phyloP scores from a whole-genome alignment of 2,797 vertebrate species.

The Arnoldichthys spilopterus region DNA sequence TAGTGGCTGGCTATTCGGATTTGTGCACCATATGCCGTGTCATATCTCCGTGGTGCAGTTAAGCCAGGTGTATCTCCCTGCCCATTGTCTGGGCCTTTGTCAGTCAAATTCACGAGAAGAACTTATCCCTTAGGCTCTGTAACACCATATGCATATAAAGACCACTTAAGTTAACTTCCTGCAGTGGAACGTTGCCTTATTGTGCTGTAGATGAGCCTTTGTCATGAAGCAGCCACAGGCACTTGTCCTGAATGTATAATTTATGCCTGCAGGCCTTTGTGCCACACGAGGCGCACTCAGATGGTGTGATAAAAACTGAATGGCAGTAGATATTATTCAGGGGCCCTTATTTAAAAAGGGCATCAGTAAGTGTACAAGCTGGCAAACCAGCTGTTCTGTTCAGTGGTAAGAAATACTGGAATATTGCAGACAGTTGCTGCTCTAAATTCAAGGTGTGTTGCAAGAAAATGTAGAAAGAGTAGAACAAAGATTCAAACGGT shows the following conservation, averaged over 20 bases:
- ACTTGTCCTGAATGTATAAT: slow-evolving; percentile 56
- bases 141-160: not conserved
- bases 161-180: slow-evolving; percentile 47
- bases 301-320: not conserved
- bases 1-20: not conserved
- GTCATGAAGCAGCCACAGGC: slow-evolving; percentile 40
- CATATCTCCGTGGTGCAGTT: not conserved
- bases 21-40: not conserved
- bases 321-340: not conserved
- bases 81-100: too few relatives aligned
- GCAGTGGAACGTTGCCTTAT: slow-evolving; percentile 30
- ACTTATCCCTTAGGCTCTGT: not conserved
- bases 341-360: too few relatives aligned
- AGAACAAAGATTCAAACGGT: not conserved
- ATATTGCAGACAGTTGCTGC: too few relatives aligned
- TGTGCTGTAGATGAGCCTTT: slow-evolving; percentile 31
- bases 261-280: slow-evolving; percentile 28
- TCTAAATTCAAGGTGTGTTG: too few relatives aligned
- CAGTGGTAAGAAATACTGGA: not conserved
- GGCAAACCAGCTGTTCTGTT: not conserved
- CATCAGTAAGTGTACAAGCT: not conserved
- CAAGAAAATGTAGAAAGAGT: not conserved
- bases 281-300: not conserved
- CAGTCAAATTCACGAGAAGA: too few relatives aligned
- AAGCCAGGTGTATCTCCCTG: not conserved